Evolutionary conservation across 2,888 invertebrate species (phyloP), one percentile per base, ranked within the genome.

Genomic region (Parasteatoda lunata): DNA sequence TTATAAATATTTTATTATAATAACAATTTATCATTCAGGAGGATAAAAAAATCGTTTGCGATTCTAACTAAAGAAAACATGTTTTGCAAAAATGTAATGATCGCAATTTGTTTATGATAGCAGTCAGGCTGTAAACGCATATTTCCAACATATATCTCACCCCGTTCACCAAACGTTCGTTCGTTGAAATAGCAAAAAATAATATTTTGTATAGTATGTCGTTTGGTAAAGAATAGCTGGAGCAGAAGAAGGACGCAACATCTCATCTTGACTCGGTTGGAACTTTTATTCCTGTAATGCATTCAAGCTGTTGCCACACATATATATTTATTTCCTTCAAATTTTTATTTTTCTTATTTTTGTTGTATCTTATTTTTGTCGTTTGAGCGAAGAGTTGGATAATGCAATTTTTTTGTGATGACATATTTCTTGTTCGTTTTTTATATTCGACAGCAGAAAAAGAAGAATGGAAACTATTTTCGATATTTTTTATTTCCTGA

Each of bases 231-330:
- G 75, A 80, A 85, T 79, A 79, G 73, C 52, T 69, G 79, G 76
- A 79, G 85, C 79, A 76, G 79, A 85, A 79, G 78, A 69, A 77
- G 77, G 70, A 76, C 77, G 79, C 68, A 76, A 85, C 85, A 85
- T 85, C 85, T 85, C 79, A 79, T 85, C 79, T 79, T 48, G 85
- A 79, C 79, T 79, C 85, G 52, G 66, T 71, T 66, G 78, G 73
- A 84, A 84, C 77, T 84, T 79, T 85, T 85, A 79, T 79, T 79
- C 79, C 59, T 69, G 69, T 65, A 80, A 85, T 85, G 79, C 85
- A 85, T 85, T 76, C 85, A 85, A 85, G 85, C 79, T 85, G 85
- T 85, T 85, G 79, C 79, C 80, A 71, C 73, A 79, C 70, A 80
- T 85, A 77, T 77, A 80, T 80, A 85, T 85, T 85, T 85, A 85